Evolutionary conservation across 2,888 invertebrate species (phyloP).

Genomic region (Ditylenchus weischeri): DNA sequence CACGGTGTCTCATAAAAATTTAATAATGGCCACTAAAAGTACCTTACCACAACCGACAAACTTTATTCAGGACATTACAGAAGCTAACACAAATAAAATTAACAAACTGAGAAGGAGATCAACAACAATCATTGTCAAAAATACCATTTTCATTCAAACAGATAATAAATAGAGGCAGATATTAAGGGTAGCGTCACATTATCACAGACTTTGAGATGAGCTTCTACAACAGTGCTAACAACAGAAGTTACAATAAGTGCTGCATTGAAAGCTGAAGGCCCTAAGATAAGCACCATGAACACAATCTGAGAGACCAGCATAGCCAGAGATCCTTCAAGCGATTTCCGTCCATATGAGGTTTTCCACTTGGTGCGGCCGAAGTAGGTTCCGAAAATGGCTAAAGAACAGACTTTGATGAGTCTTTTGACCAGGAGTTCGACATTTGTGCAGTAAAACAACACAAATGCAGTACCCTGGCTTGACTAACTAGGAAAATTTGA

Average conservation of each 20-base stretch:
- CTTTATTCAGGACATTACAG: too few species aligned
- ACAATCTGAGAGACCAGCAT: constrained; percentile 37
- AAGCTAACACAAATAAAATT: too few species aligned
- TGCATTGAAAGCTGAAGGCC: neutral
- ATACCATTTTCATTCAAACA: constrained; percentile 10
- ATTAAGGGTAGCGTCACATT: constrained; percentile 49
- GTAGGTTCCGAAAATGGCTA: constrained; percentile 67
- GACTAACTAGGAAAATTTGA: too few species aligned
- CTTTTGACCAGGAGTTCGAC: too few species aligned
- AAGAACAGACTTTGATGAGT: neutral
- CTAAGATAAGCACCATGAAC: constrained; percentile 1
- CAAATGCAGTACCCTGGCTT: too few species aligned
- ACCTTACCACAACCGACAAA: too few species aligned
- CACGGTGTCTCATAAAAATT: too few species aligned
- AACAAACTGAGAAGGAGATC: too few species aligned
- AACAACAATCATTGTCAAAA: neutral
- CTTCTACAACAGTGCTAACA: constrained; percentile 40
- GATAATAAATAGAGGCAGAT: constrained; percentile 15
- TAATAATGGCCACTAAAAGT: too few species aligned
- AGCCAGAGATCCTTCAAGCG: constrained; percentile 39
- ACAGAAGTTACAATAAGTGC: constrained; percentile 4
- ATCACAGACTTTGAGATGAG: constrained; percentile 42
- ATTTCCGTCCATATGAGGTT: constrained; percentile 23
- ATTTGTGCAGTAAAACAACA: too few species aligned
- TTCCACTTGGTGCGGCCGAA: constrained; percentile 17